Evolutionary conservation across 2,888 invertebrate species (phyloP), one percentile per base, ranked within the genome.

Genomic region (Theodoxus fluviatilis): DNA sequence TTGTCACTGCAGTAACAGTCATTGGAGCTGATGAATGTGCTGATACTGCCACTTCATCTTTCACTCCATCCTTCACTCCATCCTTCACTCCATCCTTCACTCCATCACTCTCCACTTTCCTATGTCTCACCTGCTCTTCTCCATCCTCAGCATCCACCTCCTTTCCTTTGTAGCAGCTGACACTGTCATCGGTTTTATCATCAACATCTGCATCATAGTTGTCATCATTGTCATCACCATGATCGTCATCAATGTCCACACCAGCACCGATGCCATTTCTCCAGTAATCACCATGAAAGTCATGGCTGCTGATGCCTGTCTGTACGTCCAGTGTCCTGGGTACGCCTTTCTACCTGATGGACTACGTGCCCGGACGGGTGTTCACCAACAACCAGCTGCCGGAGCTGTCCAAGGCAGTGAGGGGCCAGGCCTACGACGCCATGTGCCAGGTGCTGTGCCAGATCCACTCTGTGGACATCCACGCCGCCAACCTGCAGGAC

Each of bases 261-360:
- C 52, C 6, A 52, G 43, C 9, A 43, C n/a, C n/a, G n/a, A n/a
- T n/a, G n/a, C n/a, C n/a, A n/a, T n/a, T n/a, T n/a, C n/a, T n/a
- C n/a, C n/a, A n/a, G n/a, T n/a, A n/a, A n/a, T n/a, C n/a, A n/a
- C n/a, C n/a, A n/a, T n/a, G n/a, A n/a, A n/a, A n/a, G n/a, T n/a
- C n/a, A n/a, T n/a, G 59, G 0, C 25, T 33, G 0, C 31, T 31
- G 9, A 22, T 18, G 9, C 57, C 9, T 28, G 9, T 9, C 64
- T 31, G 9, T 67, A 9, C 33, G 74, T 80, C 61, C 76, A 87
- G 87, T 68, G 74, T 87, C 15, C 71, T 88, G 2, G 88, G 88
- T 47, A 87, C 87, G 7, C 84, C 85, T 0, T 88, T 88, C 77
- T 88, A 87, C 73, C 40, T 88, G 68, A 88, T 88, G 88, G 85